Base-by-base conservation (phyloP, 1,140 invertebrate species). In the Lepidotrigona ventralis region DNA sequence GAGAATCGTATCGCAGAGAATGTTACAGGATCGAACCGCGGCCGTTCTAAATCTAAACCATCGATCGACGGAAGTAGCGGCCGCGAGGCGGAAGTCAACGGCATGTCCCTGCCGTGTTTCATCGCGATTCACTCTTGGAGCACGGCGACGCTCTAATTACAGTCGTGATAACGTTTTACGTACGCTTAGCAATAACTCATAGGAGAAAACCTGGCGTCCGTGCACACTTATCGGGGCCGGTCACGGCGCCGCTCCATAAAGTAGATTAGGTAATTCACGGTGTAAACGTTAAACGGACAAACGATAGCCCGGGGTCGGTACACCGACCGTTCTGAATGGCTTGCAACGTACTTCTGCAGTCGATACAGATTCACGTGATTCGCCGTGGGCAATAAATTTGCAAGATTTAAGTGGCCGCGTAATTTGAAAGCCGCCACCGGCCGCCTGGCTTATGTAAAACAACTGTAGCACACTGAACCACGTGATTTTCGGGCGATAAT, bases 201-300 rank as follows among this genome's bases (percentile, higher is more conserved):
- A 84, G 70, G 58, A 73, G 64, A 81, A 87, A 89, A 84, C 82
- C 79, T 84, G 81, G 77, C 68, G 80, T 80, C 26, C 73, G n/a
- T 58, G 64, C 66, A 75, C 73, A 90, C 79, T 90, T 90, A 90
- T 90, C 88, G 85, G 78, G 26, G 15, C 21, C 15, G 75, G 71
- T 79, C 84, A 76, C 80, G 71, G 63, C 82, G 83, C 51, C 69
- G 72, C 70, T 68, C 83, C 81, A 85, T 90, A 90, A 90, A 88
- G 79, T 85, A 87, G 89, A 90, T 90, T 90, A 90, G 88, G 75
- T 90, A 86, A 90, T 90, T 85, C 88, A 80, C 85, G 83, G 78
- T 83, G 85, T 83, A 79, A 82, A 88, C 77, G 86, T 85, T 89
- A 83, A 83, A 85, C 79, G 85, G 75, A 86, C 85, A 39, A 82